These are phyloP conservation scores for Pheosia tremula DNA, from an alignment of 2,888 invertebrate species.

Conservation along the genomic window DNA sequence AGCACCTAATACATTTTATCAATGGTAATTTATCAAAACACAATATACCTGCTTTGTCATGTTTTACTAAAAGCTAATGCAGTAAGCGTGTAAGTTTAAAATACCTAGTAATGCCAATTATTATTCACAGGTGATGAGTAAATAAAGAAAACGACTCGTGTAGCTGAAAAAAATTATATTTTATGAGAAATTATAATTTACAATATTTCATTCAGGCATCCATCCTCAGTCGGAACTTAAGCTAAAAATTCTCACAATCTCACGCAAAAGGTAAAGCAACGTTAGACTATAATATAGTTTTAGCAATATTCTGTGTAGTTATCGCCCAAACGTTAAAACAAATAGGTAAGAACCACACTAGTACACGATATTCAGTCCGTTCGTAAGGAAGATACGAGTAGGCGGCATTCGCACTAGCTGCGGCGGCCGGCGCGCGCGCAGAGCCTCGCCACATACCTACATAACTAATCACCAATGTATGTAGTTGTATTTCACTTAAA, in stretches of 20 bases:
- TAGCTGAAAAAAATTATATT: slow-evolving; percentile 86
- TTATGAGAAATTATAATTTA: slow-evolving; percentile 86
- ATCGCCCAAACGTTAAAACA: slow-evolving; percentile 76
- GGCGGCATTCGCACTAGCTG: slow-evolving; percentile 39
- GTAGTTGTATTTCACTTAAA: slow-evolving; percentile 55
- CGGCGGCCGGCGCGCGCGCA: slow-evolving; percentile 22
- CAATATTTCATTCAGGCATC: slow-evolving; percentile 85
- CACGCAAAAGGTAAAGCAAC: slow-evolving; percentile 85
- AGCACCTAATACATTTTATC: slow-evolving; percentile 25
- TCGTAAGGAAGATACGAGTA: slow-evolving; percentile 63
- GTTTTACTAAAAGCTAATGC: too few species aligned
- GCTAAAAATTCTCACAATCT: slow-evolving; percentile 84
- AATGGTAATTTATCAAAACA: slow-evolving; percentile 24
- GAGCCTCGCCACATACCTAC: slow-evolving; percentile 33
- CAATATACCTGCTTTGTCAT: neutral
- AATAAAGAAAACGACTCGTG: slow-evolving; percentile 68
- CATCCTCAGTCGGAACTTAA: slow-evolving; percentile 85
- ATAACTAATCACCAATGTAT: slow-evolving; percentile 49
- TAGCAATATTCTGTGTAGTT: slow-evolving; percentile 82
- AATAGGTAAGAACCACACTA: slow-evolving; percentile 66
- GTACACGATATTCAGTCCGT: slow-evolving; percentile 72
- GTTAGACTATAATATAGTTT: slow-evolving; percentile 85
- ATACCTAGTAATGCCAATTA: too few species aligned
- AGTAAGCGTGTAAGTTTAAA: too few species aligned
- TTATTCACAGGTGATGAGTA: neutral